Conservation (phyloP, 1,140 invertebrate species). For the Anastatus disparis region DNA sequence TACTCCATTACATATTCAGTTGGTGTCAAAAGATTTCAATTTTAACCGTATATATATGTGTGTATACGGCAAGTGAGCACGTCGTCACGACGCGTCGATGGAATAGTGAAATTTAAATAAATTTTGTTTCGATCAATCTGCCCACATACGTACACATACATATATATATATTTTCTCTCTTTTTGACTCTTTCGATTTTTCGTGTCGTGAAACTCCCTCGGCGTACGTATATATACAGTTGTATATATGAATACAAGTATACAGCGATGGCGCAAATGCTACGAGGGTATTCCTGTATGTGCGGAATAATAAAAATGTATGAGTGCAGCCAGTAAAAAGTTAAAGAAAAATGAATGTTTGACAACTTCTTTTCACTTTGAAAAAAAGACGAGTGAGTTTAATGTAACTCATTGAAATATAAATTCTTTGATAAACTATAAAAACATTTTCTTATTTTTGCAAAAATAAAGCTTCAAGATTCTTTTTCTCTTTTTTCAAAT, state of each 20-base stretch:
- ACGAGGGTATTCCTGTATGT: neutral
- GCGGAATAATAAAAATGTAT: neutral
- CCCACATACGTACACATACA: neutral
- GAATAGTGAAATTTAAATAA: conserved; percentile 47
- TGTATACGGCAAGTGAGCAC: neutral
- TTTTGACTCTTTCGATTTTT: conserved; percentile 4
- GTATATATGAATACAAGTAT: too few species aligned
- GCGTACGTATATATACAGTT: too few species aligned
- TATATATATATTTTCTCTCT: too few species aligned
- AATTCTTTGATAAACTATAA: neutral
- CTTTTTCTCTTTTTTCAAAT: too few species aligned
- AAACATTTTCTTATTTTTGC: too few species aligned
- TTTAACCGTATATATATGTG: neutral
- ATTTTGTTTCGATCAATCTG: conserved; percentile 21
- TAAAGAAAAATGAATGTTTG: neutral
- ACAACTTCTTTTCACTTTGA: neutral
- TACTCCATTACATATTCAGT: neutral
- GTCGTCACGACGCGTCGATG: conserved; percentile 6
- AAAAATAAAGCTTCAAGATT: too few species aligned
- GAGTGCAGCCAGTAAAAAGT: neutral
- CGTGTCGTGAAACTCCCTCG: neutral
- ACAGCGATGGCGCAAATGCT: too few species aligned
- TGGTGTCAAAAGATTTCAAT: neutral
- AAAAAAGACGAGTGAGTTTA: neutral
- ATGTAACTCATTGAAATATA: neutral